phyloP scores from a whole-genome alignment of 1,140 invertebrate genomes.

The Trinorchestia longiramus region DNA sequence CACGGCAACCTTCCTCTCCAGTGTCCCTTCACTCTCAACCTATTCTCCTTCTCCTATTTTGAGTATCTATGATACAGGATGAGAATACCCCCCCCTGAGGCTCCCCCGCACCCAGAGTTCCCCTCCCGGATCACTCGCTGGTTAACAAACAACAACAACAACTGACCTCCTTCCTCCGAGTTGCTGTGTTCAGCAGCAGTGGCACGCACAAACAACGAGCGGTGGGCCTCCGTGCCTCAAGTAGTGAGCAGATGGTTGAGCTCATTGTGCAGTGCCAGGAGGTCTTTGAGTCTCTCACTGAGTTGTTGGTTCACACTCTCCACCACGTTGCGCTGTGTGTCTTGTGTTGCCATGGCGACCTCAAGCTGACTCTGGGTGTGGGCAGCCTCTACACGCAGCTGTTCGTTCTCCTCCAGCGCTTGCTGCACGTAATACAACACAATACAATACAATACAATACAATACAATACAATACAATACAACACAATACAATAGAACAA shows the following conservation, averaged over 20 bases:
- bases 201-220: slow-evolving; percentile 37
- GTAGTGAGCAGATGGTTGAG: slow-evolving; percentile 72
- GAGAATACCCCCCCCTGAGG: not conserved
- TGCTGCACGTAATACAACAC: too few relatives aligned
- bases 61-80: too few relatives aligned
- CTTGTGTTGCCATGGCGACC: slow-evolving; percentile 83
- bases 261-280: slow-evolving; percentile 87
- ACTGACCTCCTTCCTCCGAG: not conserved
- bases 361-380: slow-evolving; percentile 87
- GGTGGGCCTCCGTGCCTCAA: slow-evolving; percentile 61
- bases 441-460: too few relatives aligned
- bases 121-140: not conserved
- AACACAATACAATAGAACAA: too few relatives aligned
- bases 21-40: too few relatives aligned
- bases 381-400: slow-evolving; percentile 79
- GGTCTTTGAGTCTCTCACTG: slow-evolving; percentile 85
- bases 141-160: not conserved
- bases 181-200: slow-evolving; percentile 47
- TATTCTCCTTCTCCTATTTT: too few relatives aligned
- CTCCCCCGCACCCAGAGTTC: not conserved
- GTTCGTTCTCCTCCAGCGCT: slow-evolving; percentile 78
- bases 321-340: slow-evolving; percentile 86
- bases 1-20: too few relatives aligned
- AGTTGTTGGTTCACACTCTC: slow-evolving; percentile 87
- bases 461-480: too few relatives aligned